Base-by-base conservation (phyloP, 2,888 invertebrate species). In the Eilema griseolum region DNA sequence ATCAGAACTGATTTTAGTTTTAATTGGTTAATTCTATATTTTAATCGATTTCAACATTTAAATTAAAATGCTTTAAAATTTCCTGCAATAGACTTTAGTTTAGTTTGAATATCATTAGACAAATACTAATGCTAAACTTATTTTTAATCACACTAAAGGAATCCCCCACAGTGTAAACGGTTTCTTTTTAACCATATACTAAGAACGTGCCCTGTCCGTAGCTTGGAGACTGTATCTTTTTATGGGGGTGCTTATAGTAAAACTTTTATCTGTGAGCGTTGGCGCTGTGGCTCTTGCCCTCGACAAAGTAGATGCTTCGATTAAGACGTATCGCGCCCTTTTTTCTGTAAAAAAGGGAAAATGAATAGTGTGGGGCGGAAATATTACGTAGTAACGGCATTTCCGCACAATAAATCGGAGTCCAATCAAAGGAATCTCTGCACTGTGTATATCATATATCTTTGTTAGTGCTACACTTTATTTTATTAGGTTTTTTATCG, bases 361-460 rank as follows among this genome's bases (percentile, higher is more conserved):
- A 92, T 93, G 94, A 93, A 95, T 91, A 92, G 91, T 89, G 88
- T 88, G 84, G 90, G 89, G 92, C 95, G 95, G 95, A 95, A 95
- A 95, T 95, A 95, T 95, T 95, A 95, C 92, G 85, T 88, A 92
- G 92, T 93, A 94, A 94, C 94, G 92, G 93, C 92, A 92, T 95
- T 95, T 95, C 95, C 95, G 95, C 94, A 90, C 95, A 92, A 95
- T 95, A 95, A 95, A 95, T 95, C 92, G 92, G 90, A 91, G 91
- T 89, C 94, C 93, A 95, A 95, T 95, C 95, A 95, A 95, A 95
- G 92, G 93, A 93, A 92, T 88, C 88, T 90, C 89, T 83, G 88
- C 87, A 80, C 86, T 81, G 85, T 83, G 87, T 66, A 84, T 86
- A 89, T 84, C 92, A 91, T 93, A 93, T 93, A 92, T 94, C 93